These are phyloP conservation scores for Myiotriccus ornatus DNA, from an alignment of 2,797 vertebrate species.

Conservation along the genomic window DNA sequence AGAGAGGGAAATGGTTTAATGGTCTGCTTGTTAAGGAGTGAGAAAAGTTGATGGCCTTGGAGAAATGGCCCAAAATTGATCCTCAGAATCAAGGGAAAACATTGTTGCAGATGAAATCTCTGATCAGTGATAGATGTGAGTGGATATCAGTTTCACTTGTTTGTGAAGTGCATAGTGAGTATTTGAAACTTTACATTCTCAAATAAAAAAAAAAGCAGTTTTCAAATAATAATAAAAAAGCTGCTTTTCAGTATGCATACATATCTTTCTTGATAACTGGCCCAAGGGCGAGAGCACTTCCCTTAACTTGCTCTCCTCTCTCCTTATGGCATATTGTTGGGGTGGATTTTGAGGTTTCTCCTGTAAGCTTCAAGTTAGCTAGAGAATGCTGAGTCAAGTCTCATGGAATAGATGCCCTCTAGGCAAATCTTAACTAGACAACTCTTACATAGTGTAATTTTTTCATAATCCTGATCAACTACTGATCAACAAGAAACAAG, in stretches of 20 bases:
- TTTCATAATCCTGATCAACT: background rate
- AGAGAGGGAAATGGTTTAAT: conserved; percentile 1
- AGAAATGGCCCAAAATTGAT: background rate
- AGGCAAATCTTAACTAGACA: background rate
- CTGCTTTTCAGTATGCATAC: background rate
- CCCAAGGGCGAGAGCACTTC: background rate
- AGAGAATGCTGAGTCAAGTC: background rate
- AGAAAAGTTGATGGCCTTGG: background rate
- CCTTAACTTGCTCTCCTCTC: background rate
- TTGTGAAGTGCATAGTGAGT: background rate
- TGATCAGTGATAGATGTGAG: background rate
- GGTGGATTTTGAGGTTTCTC: background rate
- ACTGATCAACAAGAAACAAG: background rate
- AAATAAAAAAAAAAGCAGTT: background rate
- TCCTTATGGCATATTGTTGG: background rate
- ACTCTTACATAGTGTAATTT: background rate
- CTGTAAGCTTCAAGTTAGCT: background rate
- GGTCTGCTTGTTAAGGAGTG: background rate
- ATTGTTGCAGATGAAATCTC: background rate
- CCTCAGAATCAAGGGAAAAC: background rate
- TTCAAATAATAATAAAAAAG: background rate
- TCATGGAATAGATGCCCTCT: background rate
- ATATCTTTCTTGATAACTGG: background rate
- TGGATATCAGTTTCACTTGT: background rate
- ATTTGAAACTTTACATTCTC: background rate